Evolutionary conservation across 2,888 invertebrate species (phyloP).

Genomic region (Synanthedon formicaeformis): DNA sequence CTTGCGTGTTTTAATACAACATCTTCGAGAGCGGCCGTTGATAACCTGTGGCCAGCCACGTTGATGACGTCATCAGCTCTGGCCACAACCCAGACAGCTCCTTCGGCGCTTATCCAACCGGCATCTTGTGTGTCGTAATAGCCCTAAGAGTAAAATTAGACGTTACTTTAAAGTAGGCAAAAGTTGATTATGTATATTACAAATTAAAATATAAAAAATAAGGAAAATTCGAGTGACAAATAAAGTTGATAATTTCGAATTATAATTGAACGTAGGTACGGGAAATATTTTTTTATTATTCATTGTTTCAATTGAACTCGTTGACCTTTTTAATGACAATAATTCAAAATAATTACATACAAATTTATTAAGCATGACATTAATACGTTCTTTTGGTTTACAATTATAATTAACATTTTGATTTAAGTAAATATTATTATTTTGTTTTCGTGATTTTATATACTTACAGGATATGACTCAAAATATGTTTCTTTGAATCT

Average conservation of each 20-base stretch:
- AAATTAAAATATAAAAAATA: too few species aligned
- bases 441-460: background rate
- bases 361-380: too few species aligned
- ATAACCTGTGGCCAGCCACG: slow-evolving; percentile 92
- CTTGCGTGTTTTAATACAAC: slow-evolving; percentile 88
- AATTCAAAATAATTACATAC: background rate
- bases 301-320: too few species aligned
- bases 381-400: too few species aligned
- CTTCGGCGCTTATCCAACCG: slow-evolving; percentile 85
- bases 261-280: too few species aligned
- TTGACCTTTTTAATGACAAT: background rate
- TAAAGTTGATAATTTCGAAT: too few species aligned
- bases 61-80: slow-evolving; percentile 96
- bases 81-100: slow-evolving; percentile 89
- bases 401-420: too few species aligned
- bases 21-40: slow-evolving; percentile 91
- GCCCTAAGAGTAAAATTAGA: slow-evolving; percentile 67
- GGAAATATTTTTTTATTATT: too few species aligned
- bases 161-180: background rate
- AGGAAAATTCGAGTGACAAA: too few species aligned
- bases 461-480: slow-evolving; percentile 81
- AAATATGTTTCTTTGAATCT: slow-evolving; percentile 87
- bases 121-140: slow-evolving; percentile 97
- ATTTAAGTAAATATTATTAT: too few species aligned
- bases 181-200: background rate